Evolutionary conservation across 1,140 invertebrate genomes (phyloP).

Genomic region (Glossosoma conforme): DNA sequence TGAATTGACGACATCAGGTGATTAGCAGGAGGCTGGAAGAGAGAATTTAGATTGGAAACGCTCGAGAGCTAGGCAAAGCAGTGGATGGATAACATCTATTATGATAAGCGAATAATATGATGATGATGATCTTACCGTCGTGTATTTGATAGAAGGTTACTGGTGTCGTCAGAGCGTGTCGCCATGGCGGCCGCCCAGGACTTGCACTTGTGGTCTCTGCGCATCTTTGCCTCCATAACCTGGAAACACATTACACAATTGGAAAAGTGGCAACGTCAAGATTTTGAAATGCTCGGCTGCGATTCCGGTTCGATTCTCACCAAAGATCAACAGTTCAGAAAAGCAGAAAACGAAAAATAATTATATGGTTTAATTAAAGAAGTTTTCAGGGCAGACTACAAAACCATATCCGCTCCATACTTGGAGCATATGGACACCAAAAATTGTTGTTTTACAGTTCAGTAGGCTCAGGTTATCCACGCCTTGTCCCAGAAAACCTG

Average conservation of each 20-base stretch:
- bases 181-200: slow-evolving; percentile 35
- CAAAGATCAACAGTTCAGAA: too few relatives aligned
- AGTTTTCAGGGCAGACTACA: background rate
- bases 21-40: background rate
- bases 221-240: slow-evolving; percentile 42
- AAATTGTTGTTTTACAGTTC: background rate
- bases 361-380: background rate
- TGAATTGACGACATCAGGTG: background rate
- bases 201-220: slow-evolving; percentile 38
- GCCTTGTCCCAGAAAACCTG: too few relatives aligned
- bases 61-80: background rate
- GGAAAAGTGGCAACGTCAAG: too few relatives aligned
- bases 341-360: too few relatives aligned
- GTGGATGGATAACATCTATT: background rate
- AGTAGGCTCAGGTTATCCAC: too few relatives aligned
- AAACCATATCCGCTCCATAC: too few relatives aligned
- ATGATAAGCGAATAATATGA: background rate
- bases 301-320: too few relatives aligned
- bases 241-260: slow-evolving; percentile 24
- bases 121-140: background rate
- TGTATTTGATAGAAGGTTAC: slow-evolving; percentile 38
- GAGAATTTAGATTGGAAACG: background rate
- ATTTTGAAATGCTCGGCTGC: too few relatives aligned
- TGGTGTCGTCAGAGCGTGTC: slow-evolving; percentile 37
- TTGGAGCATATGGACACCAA: too few relatives aligned